phyloP scores from a whole-genome alignment of 1,140 invertebrate species.

The Drosophila trapezifrons region DNA sequence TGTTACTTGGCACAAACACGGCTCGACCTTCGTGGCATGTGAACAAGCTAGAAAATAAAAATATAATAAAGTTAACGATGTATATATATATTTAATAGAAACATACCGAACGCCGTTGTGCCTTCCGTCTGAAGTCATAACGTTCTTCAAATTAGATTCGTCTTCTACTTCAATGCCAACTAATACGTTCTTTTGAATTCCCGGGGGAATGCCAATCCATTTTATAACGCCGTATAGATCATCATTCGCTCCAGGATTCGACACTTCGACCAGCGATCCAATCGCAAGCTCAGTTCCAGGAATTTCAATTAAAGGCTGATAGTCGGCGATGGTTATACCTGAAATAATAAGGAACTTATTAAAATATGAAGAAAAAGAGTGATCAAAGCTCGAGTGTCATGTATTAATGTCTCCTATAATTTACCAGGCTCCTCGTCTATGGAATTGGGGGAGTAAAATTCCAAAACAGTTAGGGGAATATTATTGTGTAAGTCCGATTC shows the following conservation, averaged over 20 bases:
- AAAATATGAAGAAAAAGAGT: background rate
- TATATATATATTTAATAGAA: background rate
- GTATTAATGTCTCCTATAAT: background rate
- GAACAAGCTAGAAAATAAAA: conserved; percentile 54
- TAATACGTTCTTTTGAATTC: conserved; percentile 72
- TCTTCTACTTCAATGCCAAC: conserved; percentile 89
- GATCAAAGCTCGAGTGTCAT: too few relatives aligned
- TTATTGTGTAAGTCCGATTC: conserved; percentile 56
- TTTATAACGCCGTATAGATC: conserved; percentile 91
- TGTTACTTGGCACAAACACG: conserved; percentile 90
- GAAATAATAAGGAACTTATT: conserved; percentile 22
- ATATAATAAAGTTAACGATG: background rate
- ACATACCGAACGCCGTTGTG: conserved; percentile 86
- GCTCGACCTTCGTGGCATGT: conserved; percentile 85
- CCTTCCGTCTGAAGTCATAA: conserved; percentile 90
- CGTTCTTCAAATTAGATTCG: conserved; percentile 86
- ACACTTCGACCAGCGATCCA: conserved; percentile 90
- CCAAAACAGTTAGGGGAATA: conserved; percentile 79
- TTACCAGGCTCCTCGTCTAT: conserved; percentile 33
- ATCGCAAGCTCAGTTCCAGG: conserved; percentile 87
- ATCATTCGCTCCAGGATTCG: conserved; percentile 70
- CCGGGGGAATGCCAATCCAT: conserved; percentile 90
- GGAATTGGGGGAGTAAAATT: conserved; percentile 54
- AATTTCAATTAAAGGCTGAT: conserved; percentile 62
- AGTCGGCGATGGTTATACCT: conserved; percentile 38